phyloP scores from a whole-genome alignment of 1,140 invertebrate species.

The Cotesia typhae region DNA sequence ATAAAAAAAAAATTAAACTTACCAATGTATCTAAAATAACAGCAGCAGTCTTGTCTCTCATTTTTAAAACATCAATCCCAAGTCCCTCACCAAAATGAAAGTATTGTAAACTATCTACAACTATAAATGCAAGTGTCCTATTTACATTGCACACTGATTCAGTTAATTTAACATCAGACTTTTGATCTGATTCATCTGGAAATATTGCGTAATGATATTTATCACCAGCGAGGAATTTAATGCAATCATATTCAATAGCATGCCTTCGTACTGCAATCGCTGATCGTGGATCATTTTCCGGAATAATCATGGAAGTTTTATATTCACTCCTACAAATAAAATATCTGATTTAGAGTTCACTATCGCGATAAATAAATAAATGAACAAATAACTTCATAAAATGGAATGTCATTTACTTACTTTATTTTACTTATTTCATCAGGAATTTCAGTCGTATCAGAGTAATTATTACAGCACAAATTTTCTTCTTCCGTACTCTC shows the following conservation, averaged over 20 bases:
- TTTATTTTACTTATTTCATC: neutral
- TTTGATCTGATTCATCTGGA: constrained; percentile 40
- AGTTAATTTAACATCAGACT: constrained; percentile 44
- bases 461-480: constrained; percentile 26
- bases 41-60: constrained; percentile 72
- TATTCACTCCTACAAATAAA: constrained; percentile 41
- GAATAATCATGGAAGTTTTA: constrained; percentile 61
- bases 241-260: constrained; percentile 52
- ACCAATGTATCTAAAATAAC: constrained; percentile 80
- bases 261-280: constrained; percentile 49
- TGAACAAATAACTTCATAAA: neutral
- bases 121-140: constrained; percentile 73
- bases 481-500: neutral
- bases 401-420: constrained; percentile 31
- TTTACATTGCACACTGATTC: constrained; percentile 71
- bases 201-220: constrained; percentile 56
- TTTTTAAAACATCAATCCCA: constrained; percentile 72
- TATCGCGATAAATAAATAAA: no score
- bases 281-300: constrained; percentile 67
- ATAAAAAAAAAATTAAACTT: constrained; percentile 50
- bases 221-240: constrained; percentile 55
- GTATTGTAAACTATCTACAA: constrained; percentile 76
- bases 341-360: neutral
- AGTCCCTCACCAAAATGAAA: constrained; percentile 78
- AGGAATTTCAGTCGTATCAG: neutral